Conservation (phyloP, 2,113 vertebrate genomes). For the Toxotes jaculatrix region DNA sequence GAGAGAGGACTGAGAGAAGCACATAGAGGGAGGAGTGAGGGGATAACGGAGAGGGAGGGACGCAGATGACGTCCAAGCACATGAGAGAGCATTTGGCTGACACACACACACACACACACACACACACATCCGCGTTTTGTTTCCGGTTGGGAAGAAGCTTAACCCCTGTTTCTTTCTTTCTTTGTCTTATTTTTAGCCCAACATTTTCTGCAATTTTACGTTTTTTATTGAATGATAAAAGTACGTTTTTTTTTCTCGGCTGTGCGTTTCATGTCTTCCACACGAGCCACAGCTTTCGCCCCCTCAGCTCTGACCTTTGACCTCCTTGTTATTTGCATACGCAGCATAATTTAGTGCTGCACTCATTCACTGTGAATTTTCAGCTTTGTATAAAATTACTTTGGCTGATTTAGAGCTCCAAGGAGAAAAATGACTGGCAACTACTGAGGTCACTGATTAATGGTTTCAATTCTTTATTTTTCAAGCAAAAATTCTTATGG, state of each 20-base stretch:
- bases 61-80: constrained; percentile 74
- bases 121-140: constrained; percentile 41
- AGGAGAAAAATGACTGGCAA: background rate
- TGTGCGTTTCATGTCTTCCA: background rate
- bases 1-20: constrained; percentile 47
- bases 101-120: constrained; percentile 12
- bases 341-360: background rate
- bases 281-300: background rate
- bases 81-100: constrained; percentile 58
- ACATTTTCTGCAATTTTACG: background rate
- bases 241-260: background rate
- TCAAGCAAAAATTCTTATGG: background rate
- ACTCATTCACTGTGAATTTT: background rate
- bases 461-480: background rate
- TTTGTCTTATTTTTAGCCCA: background rate
- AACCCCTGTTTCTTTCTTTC: too few relatives aligned
- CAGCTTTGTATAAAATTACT: too few relatives aligned
- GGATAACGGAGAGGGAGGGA: constrained; percentile 78
- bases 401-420: background rate
- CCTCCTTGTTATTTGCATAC: background rate
- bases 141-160: constrained; percentile 40
- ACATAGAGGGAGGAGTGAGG: constrained; percentile 52
- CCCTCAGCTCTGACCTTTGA: constrained; percentile 27
- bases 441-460: background rate
- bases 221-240: background rate